These are phyloP conservation scores for Lepilemur septentrionalis DNA, from an alignment of 2,797 vertebrate genomes.

Conservation along the genomic window DNA sequence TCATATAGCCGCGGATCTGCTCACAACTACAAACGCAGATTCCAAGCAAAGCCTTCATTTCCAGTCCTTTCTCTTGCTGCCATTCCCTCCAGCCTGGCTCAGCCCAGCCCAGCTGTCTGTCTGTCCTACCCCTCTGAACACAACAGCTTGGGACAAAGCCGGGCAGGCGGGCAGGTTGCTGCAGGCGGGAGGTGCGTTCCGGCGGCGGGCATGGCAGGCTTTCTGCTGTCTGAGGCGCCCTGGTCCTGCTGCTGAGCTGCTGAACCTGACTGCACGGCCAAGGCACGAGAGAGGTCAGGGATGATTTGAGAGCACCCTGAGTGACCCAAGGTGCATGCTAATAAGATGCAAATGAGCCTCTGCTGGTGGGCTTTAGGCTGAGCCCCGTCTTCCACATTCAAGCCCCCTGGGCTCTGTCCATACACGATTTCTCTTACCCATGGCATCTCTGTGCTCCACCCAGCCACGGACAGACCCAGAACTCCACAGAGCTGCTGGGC, in stretches of 20 bases:
- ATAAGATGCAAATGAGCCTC: neutral
- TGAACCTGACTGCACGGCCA: neutral
- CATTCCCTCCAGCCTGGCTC: neutral
- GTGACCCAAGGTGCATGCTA: neutral
- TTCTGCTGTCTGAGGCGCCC: neutral
- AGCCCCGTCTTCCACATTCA: neutral
- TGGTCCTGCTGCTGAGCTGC: neutral
- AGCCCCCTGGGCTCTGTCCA: neutral
- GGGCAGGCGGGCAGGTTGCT: conserved; percentile 32
- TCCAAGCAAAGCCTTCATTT: neutral
- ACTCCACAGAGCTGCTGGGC: neutral
- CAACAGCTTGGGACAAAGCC: conserved; percentile 27
- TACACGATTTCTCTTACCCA: neutral
- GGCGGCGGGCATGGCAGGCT: neutral
- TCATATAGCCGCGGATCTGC: neutral
- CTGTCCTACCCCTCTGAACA: neutral
- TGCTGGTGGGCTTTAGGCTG: neutral
- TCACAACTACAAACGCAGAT: neutral
- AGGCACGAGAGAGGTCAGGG: neutral
- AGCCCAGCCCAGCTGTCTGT: neutral
- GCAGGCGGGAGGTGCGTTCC: conserved; percentile 7
- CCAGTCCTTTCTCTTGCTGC: neutral
- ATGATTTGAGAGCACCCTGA: neutral
- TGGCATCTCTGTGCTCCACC: neutral
- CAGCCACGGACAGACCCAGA: neutral